Conservation (phyloP, 2,113 vertebrate species). For the Oncorhynchus mykiss region DNA sequence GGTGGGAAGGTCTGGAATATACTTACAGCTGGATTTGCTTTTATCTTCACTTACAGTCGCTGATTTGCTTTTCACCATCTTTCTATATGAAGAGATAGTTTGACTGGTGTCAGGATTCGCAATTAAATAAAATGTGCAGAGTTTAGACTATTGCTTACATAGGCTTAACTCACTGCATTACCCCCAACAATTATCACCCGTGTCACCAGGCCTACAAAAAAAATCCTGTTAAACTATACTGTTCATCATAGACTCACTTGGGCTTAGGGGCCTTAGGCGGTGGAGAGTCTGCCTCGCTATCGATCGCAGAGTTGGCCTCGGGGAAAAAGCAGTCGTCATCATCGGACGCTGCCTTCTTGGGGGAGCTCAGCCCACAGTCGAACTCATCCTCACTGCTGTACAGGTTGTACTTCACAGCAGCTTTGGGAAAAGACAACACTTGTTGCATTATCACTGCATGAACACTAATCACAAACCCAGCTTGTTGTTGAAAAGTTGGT, state of each 20-base stretch:
- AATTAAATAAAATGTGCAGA: background rate
- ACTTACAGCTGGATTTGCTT: slow-evolving; percentile 59
- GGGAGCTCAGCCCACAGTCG: slow-evolving; percentile 42
- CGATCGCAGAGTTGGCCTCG: background rate
- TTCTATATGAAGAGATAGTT: slow-evolving; percentile 50
- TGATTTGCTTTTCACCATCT: slow-evolving; percentile 48
- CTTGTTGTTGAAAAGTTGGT: too few species aligned
- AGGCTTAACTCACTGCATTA: background rate
- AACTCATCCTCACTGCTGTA: slow-evolving; percentile 73
- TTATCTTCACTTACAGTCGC: slow-evolving; percentile 29
- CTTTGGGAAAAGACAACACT: slow-evolving; percentile 29
- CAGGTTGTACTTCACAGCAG: slow-evolving; percentile 56
- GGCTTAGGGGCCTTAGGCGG: slow-evolving; percentile 45
- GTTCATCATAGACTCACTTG: slow-evolving; percentile 49
- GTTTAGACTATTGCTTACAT: background rate
- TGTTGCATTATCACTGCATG: too few species aligned
- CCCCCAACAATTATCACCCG: background rate
- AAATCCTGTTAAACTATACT: background rate
- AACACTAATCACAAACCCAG: too few species aligned
- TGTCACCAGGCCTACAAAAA: background rate
- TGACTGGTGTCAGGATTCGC: background rate
- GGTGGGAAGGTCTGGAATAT: background rate
- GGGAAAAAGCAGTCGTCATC: slow-evolving; percentile 46
- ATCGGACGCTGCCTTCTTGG: slow-evolving; percentile 17
- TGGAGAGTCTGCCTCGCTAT: slow-evolving; percentile 57